Evolutionary conservation across 2,888 invertebrate species (phyloP), one percentile per base, ranked within the genome.

Genomic region (Neria commutata): DNA sequence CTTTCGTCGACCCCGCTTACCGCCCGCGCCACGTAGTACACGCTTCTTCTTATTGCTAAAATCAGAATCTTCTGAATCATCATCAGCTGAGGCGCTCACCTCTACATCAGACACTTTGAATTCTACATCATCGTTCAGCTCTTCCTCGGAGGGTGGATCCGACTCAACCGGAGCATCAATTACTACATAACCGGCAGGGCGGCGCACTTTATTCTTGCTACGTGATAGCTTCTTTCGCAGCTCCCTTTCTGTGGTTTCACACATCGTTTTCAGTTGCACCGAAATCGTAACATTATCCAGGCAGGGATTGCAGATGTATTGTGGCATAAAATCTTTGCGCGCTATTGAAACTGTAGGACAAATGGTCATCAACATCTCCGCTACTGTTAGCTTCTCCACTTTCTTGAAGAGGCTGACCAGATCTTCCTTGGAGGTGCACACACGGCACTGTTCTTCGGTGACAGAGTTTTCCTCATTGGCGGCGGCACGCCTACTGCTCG

Each of bases 271-370:
- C 24, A 83, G 69, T 54, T 81, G 74, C 59, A 78, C 74, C 42
- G 83, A 83, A 55, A 78, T 74, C 14, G 72, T 76, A 14, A 83
- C 73, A 60, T 80, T 81, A 42, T 73, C 73, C 58, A 76, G 67
- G 65, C 83, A 83, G 14, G 69, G 60, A 21, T 68, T 67, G 64
- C 83, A 83, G 21, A 83, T 79, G 49, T 72, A 80, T 58, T 82
- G 80, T 1, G 83, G 83, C 63, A 83, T 74, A 53, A 76, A 82
- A 66, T 83, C 83, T 62, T 80, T 79, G 25, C 68, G 71, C 11
- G 73, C 71, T 50, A 83, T 81, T 57, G 75, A 75, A 1, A 83
- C 78, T 3, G 69, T 70, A n/a, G 82, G 77, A 56, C 83, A 83
- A 24, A 83, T 67, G 2, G 69, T 68, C 77, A 82, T 78, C 58